Base-by-base conservation (phyloP, 1,140 invertebrate species). In the Arion vulgaris region DNA sequence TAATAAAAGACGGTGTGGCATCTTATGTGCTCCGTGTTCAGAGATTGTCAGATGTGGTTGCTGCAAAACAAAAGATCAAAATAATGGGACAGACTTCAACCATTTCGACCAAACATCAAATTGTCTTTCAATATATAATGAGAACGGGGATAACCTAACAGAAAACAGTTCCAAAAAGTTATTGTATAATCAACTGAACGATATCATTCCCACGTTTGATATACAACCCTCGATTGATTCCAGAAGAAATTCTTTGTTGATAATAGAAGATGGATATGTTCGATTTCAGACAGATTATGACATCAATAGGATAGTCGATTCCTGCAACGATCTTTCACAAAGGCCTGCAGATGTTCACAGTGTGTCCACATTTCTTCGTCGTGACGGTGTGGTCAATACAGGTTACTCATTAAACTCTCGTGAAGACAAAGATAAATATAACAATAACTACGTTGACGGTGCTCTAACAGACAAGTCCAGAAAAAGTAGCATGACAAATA, bases 281-380 rank as follows among this genome's bases (percentile, higher is more conserved):
- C 74, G 85, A 32, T 86, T 87, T 74, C 82, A 84, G 71, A 84
- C 84, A 5, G 79, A 85, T 38, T 72, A 84, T n/a, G 83, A 85
- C 23, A 71, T 83, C 28, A 72, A 76, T 34, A 78, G 28, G 15
- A 76, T 82, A 15, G 66, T 80, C 0, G 75, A 77, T 38, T 49
- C 36, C 26, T 66, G 62, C 17, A 49, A 66, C 19, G 32, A 77
- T 32, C 39, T 41, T 9, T 41, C n/a, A 7, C 17, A 45, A 23
- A 38, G 41, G n/a, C 39, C 26, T 32, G 73, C 49, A 57, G 36
- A 80, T 17, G 32, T 68, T 23, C 77, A 71, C 69, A 66, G 38
- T 71, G 34, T 73, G 74, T 38, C 41, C 38, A 77, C 81, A 9
- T 78, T 77, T 36, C 80, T 23, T 17, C 36, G 39, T 32, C 4